phyloP scores from a whole-genome alignment of 2,113 vertebrate species.

The Spea bombifrons region DNA sequence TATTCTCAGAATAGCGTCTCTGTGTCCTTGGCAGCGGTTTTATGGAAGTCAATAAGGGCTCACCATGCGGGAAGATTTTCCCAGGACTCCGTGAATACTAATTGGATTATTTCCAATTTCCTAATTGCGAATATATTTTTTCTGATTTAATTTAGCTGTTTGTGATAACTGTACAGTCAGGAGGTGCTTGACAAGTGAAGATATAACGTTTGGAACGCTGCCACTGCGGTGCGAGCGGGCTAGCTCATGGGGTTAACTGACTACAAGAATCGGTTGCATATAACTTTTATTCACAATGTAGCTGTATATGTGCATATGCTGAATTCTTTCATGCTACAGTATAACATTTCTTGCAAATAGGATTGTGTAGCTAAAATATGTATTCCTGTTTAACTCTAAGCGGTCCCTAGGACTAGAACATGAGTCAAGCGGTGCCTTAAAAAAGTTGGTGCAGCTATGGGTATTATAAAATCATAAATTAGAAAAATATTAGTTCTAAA shows the following conservation, averaged over 20 bases:
- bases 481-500: too few relatives aligned
- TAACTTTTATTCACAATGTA: background rate
- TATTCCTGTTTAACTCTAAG: too few relatives aligned
- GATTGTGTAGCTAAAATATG: too few relatives aligned
- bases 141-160: conserved; percentile 12
- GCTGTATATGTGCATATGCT: background rate
- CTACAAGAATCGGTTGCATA: conserved; percentile 24
- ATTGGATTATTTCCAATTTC: conserved; percentile 12
- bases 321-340: too few relatives aligned
- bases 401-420: too few relatives aligned
- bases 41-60: background rate
- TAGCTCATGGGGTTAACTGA: conserved; percentile 23
- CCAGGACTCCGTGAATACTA: background rate
- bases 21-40: too few relatives aligned
- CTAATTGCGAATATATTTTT: conserved; percentile 3
- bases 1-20: too few relatives aligned
- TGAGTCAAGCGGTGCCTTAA: too few relatives aligned
- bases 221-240: background rate
- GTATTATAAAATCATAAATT: too few relatives aligned
- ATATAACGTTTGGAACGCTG: conserved; percentile 9
- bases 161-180: conserved; percentile 17
- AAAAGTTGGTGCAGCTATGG: too few relatives aligned
- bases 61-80: background rate
- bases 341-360: too few relatives aligned
- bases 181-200: conserved; percentile 12